Conservation (phyloP, 1,140 invertebrate genomes). For the Lethrus apterus region DNA sequence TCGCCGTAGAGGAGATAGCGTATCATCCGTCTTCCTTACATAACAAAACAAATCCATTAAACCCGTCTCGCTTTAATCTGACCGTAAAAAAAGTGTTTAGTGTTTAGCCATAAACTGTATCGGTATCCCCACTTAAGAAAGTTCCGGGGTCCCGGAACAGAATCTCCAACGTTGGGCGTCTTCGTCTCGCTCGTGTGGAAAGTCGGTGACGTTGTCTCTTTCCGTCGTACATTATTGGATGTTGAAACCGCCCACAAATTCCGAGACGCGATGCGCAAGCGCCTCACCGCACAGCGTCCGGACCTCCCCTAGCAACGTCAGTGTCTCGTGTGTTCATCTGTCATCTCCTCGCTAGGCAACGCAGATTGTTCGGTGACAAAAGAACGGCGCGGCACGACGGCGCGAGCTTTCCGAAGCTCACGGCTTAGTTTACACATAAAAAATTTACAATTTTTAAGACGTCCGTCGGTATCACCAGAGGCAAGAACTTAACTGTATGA, state of each 20-base stretch:
- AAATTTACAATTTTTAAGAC: no score
- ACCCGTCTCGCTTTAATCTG: constrained; percentile 38
- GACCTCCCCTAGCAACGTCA: constrained; percentile 38
- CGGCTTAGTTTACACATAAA: no score
- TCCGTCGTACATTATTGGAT: constrained; percentile 6
- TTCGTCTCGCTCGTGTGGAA: background rate
- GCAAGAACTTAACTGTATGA: no score
- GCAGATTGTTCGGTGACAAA: constrained; percentile 10
- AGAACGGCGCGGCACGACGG: constrained; percentile 3
- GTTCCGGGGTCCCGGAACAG: constrained; percentile 32
- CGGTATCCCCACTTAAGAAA: constrained; percentile 34
- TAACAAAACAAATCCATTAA: constrained; percentile 38
- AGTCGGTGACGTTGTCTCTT: constrained; percentile 2
- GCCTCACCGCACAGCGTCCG: constrained; percentile 17
- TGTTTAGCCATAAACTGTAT: constrained; percentile 41
- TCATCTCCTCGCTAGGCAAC: constrained; percentile 17
- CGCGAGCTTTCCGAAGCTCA: constrained; percentile 11
- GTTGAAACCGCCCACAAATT: constrained; percentile 23
- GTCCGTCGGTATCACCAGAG: no score
- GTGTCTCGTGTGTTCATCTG: constrained; percentile 26
- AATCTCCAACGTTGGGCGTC: constrained; percentile 10
- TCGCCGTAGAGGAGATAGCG: no score
- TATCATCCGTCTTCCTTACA: constrained; percentile 32
- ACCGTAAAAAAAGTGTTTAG: constrained; percentile 39
- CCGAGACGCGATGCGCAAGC: constrained; percentile 21